Percentiles rank a stretch among this genome's conserved stretches.
These are phyloP conservation scores for Aricia agestis DNA, from an alignment of 1,140 invertebrate species.

Conservation along the genomic window DNA sequence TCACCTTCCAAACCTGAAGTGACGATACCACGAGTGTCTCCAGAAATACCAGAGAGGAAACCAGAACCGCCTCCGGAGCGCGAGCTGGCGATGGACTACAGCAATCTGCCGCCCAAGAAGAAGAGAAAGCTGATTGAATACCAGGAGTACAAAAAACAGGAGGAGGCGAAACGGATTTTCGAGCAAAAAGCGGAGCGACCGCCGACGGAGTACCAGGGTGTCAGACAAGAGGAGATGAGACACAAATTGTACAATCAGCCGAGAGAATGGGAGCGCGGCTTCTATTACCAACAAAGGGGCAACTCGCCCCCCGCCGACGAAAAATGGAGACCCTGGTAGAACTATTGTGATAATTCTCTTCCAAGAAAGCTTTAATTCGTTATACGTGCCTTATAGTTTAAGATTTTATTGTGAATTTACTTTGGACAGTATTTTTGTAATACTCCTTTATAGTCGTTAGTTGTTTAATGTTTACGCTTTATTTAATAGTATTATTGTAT, in stretches of 20 bases:
- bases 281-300: background rate
- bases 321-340: conserved; percentile 68
- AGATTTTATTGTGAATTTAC: conserved; percentile 28
- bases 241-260: conserved; percentile 1
- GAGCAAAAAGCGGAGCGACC: conserved; percentile 57
- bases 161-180: conserved; percentile 64
- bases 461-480: conserved; percentile 24
- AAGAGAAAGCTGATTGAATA: conserved; percentile 73
- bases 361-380: conserved; percentile 73
- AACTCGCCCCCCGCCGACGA: conserved; percentile 1
- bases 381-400: conserved; percentile 40
- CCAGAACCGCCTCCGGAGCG: conserved; percentile 52
- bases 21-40: conserved; percentile 27
- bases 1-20: conserved; percentile 47
- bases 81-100: conserved; percentile 70
- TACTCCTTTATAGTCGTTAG: conserved; percentile 30
- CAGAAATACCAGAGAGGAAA: conserved; percentile 48
- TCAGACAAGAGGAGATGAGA: background rate
- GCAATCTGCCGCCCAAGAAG: conserved; percentile 71
- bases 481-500: conserved; percentile 16
- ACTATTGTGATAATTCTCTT: conserved; percentile 70
- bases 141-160: conserved; percentile 71
- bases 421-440: conserved; percentile 26
- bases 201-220: conserved; percentile 35
- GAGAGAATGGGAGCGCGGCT: conserved; percentile 1